Base-by-base conservation (phyloP, 2,888 invertebrate genomes). In the Nephrotoma guestfalica region DNA sequence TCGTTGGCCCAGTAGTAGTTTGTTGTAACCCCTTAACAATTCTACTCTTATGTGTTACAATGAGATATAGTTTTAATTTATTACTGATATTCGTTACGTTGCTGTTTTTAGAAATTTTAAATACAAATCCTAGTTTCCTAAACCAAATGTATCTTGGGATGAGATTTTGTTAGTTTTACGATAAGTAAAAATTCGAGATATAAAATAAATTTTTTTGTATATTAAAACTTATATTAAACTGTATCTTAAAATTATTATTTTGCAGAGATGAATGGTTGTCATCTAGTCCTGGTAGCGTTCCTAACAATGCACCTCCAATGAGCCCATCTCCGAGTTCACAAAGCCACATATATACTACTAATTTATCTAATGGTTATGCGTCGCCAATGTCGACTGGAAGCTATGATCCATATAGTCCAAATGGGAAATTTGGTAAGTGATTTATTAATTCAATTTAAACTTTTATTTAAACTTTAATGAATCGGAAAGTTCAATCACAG, bases 391-490 rank as follows among this genome's bases (percentile, higher is more conserved):
- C 96, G 86, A 95, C 96, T 18, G 95, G 96, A 91, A 97, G 96
- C 94, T 97, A 97, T 93, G 97, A 97, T 89, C 96, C 96, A 2
- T 97, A 97, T 91, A 97, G 96, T 92, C 97, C 97, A 88, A 96
- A 96, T 92, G 96, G 96, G 90, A 97, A 96, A 94, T 94, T 96
- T 93, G 96, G 97, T 96, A 89, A 95, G 96, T 93, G 86, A 57
- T n/a, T 57, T 11, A 42, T 42, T 42, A 42, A 42, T 42, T 42
- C 6, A 42, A 47, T n/a, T n/a, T 45, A 43, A 13, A 40, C 2
- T 83, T 71, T 86, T 15, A 57, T 57, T n/a, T 57, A 57, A n/a
- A 51, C 15, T 51, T 42, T 42, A 6, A 42, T 42, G 42, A 42
- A 42, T 42, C 4, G 42, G n/a, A n/a, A n/a, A n/a, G n/a, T n/a